Conservation (phyloP, 2,888 invertebrate species). For the Globia sparganii region DNA sequence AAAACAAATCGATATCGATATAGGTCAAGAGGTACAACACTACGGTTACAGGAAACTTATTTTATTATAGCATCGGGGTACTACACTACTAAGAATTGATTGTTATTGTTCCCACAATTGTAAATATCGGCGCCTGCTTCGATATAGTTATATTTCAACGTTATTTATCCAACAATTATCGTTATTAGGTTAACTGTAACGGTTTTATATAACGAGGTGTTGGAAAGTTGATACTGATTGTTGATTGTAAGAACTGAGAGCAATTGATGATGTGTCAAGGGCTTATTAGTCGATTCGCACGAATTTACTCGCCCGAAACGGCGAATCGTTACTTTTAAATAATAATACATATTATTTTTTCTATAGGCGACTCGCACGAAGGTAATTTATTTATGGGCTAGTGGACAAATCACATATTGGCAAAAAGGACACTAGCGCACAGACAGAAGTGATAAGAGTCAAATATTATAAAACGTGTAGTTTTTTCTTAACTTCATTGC, state of each 20-base stretch:
- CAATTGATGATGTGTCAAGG: conserved; percentile 13
- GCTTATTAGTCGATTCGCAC: no score
- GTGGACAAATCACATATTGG: no score
- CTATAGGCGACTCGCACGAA: no score
- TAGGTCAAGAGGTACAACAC: conserved; percentile 53
- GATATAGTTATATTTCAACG: conserved; percentile 67
- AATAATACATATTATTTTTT: no score
- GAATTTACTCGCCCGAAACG: no score
- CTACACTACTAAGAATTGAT: conserved; percentile 71
- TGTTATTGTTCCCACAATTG: conserved; percentile 75
- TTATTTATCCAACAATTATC: conserved; percentile 61
- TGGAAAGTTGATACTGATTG: conserved; percentile 41
- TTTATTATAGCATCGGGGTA: conserved; percentile 65
- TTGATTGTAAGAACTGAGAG: conserved; percentile 47
- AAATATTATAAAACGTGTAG: no score
- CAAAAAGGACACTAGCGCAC: no score
- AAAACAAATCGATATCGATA: conserved; percentile 59
- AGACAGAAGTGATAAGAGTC: no score
- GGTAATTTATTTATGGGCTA: no score
- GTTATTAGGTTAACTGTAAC: conserved; percentile 56
- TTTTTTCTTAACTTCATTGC: no score
- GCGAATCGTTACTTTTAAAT: no score
- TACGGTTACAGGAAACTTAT: conserved; percentile 63
- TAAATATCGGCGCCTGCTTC: conserved; percentile 70
- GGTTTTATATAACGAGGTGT: conserved; percentile 56